Base-by-base conservation (phyloP, 23 tunicate genomes). In the Trididemnum nubilum region DNA sequence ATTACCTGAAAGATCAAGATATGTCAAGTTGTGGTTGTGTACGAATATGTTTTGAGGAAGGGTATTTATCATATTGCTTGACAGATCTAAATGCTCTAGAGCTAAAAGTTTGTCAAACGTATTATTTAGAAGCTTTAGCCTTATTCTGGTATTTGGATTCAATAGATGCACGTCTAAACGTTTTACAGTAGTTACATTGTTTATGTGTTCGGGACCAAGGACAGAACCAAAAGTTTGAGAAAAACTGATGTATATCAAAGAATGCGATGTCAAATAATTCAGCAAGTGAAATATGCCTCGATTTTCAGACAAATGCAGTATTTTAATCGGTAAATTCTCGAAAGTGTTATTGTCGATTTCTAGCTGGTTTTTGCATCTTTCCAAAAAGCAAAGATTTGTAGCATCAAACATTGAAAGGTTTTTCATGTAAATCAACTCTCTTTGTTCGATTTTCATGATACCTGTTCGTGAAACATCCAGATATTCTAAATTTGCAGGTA, bases 1-100 rank as follows among this genome's bases (percentile, higher is more conserved):
- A 63, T 63, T 63, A 15, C 69, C 69, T 4, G 69, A 63, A 4
- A 63, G 4, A 63, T 63, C 69, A 21, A 63, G 28, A 63, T 63
- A 63, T 18, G 24, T 63, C 27, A 63, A 23, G 28, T 63, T 21
- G 4, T 63, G 69, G 28, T 63, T 63, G 28, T 63, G 24, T 15
- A 21, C 27, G 23, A 63, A 63, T 23, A 63, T 28, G 19, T 63
- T 28, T 21, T 21, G 7, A 18, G 69, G 69, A 15, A 63, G 27
- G 28, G 19, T 4, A 15, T 19, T 4, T 21, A 63, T 63, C n/a
- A n/a, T n/a, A n/a, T n/a, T n/a, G n/a, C n/a, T n/a, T n/a, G n/a
- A n/a, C n/a, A n/a, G n/a, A n/a, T n/a, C n/a, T n/a, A n/a, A n/a
- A n/a, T n/a, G n/a, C n/a, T n/a, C n/a, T n/a, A n/a, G n/a, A n/a